Base-by-base conservation (phyloP, 2,888 invertebrate genomes). In the Lasioglossum calceatum region DNA sequence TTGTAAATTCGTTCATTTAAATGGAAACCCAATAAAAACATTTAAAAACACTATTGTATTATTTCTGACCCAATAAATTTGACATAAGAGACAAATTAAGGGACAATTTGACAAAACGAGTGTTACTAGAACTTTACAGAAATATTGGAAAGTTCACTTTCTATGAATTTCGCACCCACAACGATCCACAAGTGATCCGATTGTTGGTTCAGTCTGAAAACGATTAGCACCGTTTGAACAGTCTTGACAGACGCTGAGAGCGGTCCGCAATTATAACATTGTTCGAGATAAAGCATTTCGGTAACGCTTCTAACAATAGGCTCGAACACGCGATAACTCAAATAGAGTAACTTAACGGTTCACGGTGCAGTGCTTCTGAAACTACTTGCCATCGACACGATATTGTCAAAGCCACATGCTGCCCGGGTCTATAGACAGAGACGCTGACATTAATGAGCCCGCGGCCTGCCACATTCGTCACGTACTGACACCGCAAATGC, bases 351-450 rank as follows among this genome's bases (percentile, higher is more conserved):
- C n/a, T 79, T 72, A 42, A 39, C 54, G 67, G 4, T 67, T 44
- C 64, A n/a, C 42, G 58, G 39, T 50, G 27, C 67, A 80, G 76
- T 73, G 85, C 84, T 84, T 84, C 77, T 32, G 72, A 85, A 86
- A 84, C 85, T 80, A 80, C 85, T 86, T 84, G 84, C 80, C 47
- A 84, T 70, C 77, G 77, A 44, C 84, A 86, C 77, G 77, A 84
- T 86, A 77, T 80, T 42, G 84, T 64, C 67, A 85, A 77, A 84
- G 80, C 80, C 70, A 70, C 76, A 39, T 76, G 84, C 64, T 84
- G 80, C 77, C 84, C 78, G 74, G 70, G 32, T 44, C 70, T 32
- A 50, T 80, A 81, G 73, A 61, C 79, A 79, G 39, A 19, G 78
- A 64, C 61, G 76, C 44, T 61, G 67, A 50, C 82, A 70, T 75